phyloP scores from a whole-genome alignment of 2,888 invertebrate genomes.

The Eucriotettix oculatus region DNA sequence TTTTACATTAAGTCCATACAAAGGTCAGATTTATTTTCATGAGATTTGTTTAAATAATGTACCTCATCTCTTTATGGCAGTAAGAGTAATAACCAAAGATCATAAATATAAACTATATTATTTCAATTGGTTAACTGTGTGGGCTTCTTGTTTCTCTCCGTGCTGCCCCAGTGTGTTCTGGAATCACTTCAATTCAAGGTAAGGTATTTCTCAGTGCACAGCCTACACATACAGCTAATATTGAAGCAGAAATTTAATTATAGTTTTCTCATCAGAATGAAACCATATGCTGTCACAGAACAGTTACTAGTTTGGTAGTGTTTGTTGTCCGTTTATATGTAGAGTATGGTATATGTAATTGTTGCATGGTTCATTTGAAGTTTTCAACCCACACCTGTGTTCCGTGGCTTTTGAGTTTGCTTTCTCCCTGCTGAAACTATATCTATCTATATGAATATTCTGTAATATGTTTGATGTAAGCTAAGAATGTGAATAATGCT shows the following conservation, averaged over 20 bases:
- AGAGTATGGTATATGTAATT: constrained; percentile 15
- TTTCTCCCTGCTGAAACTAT: constrained; percentile 14
- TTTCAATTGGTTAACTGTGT: constrained; percentile 7
- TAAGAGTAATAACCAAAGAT: not conserved
- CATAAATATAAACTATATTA: not conserved
- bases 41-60: too few species aligned
- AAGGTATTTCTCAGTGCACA: constrained; percentile 32
- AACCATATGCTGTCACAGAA: not conserved
- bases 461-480: not conserved
- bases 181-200: constrained; percentile 98
- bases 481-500: too few species aligned
- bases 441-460: too few species aligned
- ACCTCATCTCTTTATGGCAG: too few species aligned
- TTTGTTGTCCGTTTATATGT: constrained; percentile 15
- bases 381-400: constrained; percentile 32
- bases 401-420: constrained; percentile 48
- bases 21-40: too few species aligned
- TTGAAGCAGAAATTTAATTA: not conserved
- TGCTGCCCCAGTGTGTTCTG: constrained; percentile 92
- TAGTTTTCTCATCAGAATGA: not conserved
- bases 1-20: too few species aligned
- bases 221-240: not conserved
- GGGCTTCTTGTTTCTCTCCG: constrained; percentile 29
- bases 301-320: constrained; percentile 18
- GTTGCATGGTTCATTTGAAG: constrained; percentile 25